These are phyloP conservation scores for Donacobius atricapilla DNA, from an alignment of 2,113 vertebrate genomes.

Conservation along the genomic window DNA sequence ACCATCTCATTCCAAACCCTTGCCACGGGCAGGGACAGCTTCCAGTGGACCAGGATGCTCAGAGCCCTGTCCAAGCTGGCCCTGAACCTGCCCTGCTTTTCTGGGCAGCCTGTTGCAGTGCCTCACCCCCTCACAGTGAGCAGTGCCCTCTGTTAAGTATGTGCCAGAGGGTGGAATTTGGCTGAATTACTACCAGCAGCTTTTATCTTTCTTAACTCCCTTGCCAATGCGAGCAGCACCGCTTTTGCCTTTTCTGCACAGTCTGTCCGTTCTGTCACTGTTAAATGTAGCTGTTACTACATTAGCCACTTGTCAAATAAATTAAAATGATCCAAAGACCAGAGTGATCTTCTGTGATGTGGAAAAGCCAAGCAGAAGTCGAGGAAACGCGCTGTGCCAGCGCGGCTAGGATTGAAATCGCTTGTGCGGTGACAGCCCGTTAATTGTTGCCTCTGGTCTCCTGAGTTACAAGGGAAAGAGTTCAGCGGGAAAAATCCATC, in stretches of 20 bases:
- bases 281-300: not conserved
- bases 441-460: constrained; percentile 34
- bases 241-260: not conserved
- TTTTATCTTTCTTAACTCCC: not conserved
- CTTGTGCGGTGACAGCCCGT: not conserved
- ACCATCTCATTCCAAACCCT: not conserved
- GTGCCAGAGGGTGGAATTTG: not conserved
- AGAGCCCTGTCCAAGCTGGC: not conserved
- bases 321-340: not conserved
- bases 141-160: not conserved
- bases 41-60: not conserved
- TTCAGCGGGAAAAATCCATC: not conserved
- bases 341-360: not conserved
- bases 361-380: not conserved
- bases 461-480: not conserved
- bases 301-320: not conserved
- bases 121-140: not conserved
- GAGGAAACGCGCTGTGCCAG: not conserved
- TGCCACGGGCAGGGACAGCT: not conserved
- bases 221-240: not conserved
- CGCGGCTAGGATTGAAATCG: not conserved
- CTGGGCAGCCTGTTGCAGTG: not conserved
- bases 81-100: not conserved
- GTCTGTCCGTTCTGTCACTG: not conserved
- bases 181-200: not conserved